Evolutionary conservation across 2,888 invertebrate species (phyloP).

Genomic region (Isotomurus palustris): DNA sequence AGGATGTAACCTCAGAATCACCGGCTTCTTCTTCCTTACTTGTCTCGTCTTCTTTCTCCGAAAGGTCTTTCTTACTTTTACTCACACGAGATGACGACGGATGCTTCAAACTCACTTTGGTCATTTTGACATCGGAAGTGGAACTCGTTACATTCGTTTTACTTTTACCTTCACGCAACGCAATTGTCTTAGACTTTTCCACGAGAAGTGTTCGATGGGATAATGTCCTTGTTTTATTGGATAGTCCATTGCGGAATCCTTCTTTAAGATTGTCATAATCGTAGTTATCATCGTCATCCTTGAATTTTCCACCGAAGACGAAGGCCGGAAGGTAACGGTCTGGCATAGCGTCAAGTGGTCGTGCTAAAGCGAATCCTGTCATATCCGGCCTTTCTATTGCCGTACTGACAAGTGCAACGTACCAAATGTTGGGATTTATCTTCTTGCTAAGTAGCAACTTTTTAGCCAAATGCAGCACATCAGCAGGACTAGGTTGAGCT

Average conservation of each 20-base stretch:
- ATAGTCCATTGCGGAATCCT: background rate
- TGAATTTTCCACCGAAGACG: constrained; percentile 9
- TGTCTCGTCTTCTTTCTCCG: background rate
- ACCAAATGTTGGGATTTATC: constrained; percentile 31
- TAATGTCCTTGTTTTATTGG: background rate
- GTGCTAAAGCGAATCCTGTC: constrained; percentile 18
- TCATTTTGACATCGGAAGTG: no score
- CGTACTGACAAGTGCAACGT: constrained; percentile 18
- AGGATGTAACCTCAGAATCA: no score
- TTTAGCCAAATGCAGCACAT: constrained; percentile 15
- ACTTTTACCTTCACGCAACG: no score
- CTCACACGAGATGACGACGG: no score
- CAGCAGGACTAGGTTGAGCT: constrained; percentile 14
- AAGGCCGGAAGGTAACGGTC: constrained; percentile 29
- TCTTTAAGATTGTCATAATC: no score
- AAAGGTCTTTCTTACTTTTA: background rate
- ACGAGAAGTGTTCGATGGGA: background rate
- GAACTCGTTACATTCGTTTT: no score
- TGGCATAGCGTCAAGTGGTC: constrained; percentile 31
- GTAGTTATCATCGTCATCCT: no score
- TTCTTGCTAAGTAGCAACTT: constrained; percentile 18
- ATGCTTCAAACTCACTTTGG: no score
- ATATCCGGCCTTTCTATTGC: constrained; percentile 25
- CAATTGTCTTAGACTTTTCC: no score
- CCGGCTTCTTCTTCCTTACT: constrained; percentile 6